These are phyloP conservation scores for Struthio camelus DNA, from an alignment of 2,113 vertebrate genomes.

Conservation along the genomic window DNA sequence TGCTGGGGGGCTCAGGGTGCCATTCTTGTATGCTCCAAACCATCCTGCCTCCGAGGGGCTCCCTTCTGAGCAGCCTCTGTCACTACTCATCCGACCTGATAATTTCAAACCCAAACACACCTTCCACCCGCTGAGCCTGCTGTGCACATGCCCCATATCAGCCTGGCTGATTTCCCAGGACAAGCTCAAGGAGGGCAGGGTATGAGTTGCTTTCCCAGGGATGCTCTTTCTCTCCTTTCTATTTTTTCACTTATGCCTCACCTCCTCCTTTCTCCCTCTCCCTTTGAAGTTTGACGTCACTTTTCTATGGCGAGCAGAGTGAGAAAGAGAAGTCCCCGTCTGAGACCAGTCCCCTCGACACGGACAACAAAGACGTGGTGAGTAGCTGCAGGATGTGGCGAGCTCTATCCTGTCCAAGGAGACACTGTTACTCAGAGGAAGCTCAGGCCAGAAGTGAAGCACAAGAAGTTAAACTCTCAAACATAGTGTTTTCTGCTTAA, in stretches of 20 bases:
- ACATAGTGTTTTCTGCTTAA: neutral
- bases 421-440: neutral
- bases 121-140: neutral
- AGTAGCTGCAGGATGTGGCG: slow-evolving; percentile 19
- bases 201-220: neutral
- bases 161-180: neutral
- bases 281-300: slow-evolving; percentile 85
- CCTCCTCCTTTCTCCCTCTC: neutral
- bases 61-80: neutral
- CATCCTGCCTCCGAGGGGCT: neutral
- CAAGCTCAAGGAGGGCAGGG: neutral
- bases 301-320: slow-evolving; percentile 95
- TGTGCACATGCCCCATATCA: neutral
- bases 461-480: neutral
- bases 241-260: neutral
- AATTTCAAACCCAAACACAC: neutral
- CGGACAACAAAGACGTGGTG: slow-evolving; percentile 90
- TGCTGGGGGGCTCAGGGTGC: neutral
- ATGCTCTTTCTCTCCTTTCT: neutral
- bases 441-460: neutral
- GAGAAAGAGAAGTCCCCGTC: slow-evolving; percentile 96
- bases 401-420: neutral
- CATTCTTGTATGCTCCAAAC: neutral
- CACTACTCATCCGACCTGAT: neutral
- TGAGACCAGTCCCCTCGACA: slow-evolving; percentile 88